A percentile compares a stretch with the other conserved stretches of the same genome.
Evolutionary conservation across 2,797 vertebrate species (phyloP).

Genomic region (Coranthus polyacanthus): DNA sequence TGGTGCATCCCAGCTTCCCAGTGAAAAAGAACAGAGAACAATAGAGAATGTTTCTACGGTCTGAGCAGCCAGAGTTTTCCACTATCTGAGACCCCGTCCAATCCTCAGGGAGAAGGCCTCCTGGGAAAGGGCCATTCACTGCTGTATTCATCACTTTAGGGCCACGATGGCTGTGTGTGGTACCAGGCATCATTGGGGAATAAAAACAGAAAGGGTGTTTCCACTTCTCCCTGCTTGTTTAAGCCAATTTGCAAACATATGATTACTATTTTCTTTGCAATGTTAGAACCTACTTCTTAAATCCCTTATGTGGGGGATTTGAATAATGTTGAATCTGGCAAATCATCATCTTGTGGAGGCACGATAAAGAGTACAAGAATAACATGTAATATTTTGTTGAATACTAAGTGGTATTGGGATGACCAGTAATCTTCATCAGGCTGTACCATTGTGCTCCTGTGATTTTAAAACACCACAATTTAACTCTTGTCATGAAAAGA

Average conservation of each 20-base stretch:
- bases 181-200: slow-evolving; percentile 1
- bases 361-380: too few relatives aligned
- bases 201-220: slow-evolving; percentile 3
- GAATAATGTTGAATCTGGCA: not conserved
- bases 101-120: slow-evolving; percentile 1
- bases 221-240: not conserved
- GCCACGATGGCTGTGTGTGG: slow-evolving; percentile 4
- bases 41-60: not conserved
- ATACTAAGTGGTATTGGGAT: too few relatives aligned
- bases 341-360: too few relatives aligned
- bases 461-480: too few relatives aligned
- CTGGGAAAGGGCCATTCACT: not conserved
- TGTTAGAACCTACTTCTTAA: not conserved
- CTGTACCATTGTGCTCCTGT: too few relatives aligned
- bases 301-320: not conserved
- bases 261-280: not conserved
- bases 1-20: not conserved
- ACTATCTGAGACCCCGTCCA: not conserved
- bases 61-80: not conserved
- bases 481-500: too few relatives aligned
- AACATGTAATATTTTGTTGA: too few relatives aligned
- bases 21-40: not conserved
- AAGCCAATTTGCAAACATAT: slow-evolving; percentile 1
- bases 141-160: slow-evolving; percentile 15
- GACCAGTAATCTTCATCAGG: too few relatives aligned